These are phyloP conservation scores for Hyphantria cunea DNA, from an alignment of 1,140 invertebrate genomes.

Conservation along the genomic window DNA sequence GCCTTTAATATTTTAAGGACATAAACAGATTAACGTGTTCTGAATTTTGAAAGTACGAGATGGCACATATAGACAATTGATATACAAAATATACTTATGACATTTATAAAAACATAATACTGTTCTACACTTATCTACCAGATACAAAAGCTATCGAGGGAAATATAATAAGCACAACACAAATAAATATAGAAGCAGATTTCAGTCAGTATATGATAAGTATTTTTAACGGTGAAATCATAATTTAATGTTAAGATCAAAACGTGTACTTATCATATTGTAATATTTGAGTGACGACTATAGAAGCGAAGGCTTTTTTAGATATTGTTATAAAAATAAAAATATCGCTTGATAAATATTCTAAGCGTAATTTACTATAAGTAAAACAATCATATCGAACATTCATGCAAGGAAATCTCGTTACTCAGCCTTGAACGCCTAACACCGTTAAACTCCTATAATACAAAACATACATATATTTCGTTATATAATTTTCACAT, in stretches of 20 bases:
- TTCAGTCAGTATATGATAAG: neutral
- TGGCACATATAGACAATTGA: slow-evolving; percentile 11
- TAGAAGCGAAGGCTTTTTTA: too few relatives aligned
- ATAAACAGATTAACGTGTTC: neutral
- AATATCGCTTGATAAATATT: neutral
- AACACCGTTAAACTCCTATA: slow-evolving; percentile 24
- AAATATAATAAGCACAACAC: slow-evolving; percentile 13
- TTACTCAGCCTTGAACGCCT: slow-evolving; percentile 64
- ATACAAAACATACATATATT: too few relatives aligned
- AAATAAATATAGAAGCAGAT: slow-evolving; percentile 16
- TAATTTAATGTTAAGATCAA: neutral
- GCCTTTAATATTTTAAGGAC: neutral
- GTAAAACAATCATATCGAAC: slow-evolving; percentile 46
- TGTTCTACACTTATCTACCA: slow-evolving; percentile 16
- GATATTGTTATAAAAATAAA: too few relatives aligned
- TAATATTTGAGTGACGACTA: too few relatives aligned
- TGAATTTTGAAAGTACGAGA: neutral
- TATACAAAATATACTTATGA: slow-evolving; percentile 15
- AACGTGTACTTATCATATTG: too few relatives aligned
- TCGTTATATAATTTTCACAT: neutral
- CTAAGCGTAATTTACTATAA: slow-evolving; percentile 35
- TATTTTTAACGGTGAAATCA: slow-evolving; percentile 9
- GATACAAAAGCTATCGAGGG: slow-evolving; percentile 13
- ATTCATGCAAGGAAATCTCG: slow-evolving; percentile 84
- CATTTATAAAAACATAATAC: slow-evolving; percentile 6